phyloP scores from a whole-genome alignment of 2,797 vertebrate genomes.

The Acipenser oxyrinchus region DNA sequence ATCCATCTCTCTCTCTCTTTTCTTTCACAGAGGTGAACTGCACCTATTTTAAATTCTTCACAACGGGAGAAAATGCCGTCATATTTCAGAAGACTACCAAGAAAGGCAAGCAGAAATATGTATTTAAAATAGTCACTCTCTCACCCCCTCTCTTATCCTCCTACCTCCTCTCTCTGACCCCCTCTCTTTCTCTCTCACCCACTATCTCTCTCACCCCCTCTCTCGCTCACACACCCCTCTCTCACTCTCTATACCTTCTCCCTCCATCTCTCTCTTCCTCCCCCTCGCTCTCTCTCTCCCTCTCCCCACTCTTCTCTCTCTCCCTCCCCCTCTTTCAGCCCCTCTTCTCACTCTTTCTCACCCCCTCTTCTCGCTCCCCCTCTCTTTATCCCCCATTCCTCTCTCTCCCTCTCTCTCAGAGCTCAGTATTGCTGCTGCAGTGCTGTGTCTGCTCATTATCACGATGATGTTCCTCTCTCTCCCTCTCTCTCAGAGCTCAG shows the following conservation, averaged over 20 bases:
- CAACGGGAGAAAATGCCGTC: conserved; percentile 75
- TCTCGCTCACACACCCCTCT: too few relatives aligned
- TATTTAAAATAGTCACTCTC: conserved; percentile 5
- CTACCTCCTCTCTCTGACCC: conserved; percentile 18
- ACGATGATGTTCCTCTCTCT: conserved; percentile 61
- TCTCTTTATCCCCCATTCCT: conserved; percentile 38
- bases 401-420: conserved; percentile 40
- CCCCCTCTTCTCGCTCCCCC: conserved; percentile 15
- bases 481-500: conserved; percentile 56
- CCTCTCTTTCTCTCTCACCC: conserved; percentile 29
- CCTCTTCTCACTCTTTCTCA: not conserved
- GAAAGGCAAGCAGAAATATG: conserved; percentile 63
- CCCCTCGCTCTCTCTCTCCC: too few relatives aligned
- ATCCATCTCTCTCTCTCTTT: conserved; percentile 13
- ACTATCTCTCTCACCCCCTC: not conserved
- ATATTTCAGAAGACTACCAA: conserved; percentile 79
- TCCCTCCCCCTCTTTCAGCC: not conserved
- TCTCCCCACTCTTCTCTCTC: too few relatives aligned
- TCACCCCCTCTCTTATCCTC: not conserved
- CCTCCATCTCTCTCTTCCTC: conserved; percentile 18
- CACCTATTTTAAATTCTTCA: conserved; percentile 87
- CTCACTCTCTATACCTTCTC: conserved; percentile 5
- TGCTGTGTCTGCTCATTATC: conserved; percentile 70
- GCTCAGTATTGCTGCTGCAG: conserved; percentile 66
- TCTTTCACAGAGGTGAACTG: conserved; percentile 74